Evolutionary conservation across 2,797 vertebrate species (phyloP), one percentile per base, ranked within the genome.

Genomic region (Poeciliopsis infans): DNA sequence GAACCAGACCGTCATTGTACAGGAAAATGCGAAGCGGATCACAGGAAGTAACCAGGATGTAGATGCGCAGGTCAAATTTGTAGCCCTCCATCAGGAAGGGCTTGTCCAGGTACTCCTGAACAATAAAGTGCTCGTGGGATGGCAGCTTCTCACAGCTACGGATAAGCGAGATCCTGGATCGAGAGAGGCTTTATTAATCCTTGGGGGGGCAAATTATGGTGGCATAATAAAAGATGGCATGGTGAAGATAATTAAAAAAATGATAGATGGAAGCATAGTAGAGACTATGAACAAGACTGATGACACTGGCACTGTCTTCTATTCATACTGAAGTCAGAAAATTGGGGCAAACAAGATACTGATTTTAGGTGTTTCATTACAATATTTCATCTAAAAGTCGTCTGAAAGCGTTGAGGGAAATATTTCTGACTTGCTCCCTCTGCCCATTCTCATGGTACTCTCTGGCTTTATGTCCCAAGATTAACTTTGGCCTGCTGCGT

Each of bases 81-180:
- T 98, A 99, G 64, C 98, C 98, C 95, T 99, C 98, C 97, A 99
- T 97, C 80, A 99, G 94, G 86, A 99, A 99, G 46, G 98, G 98
- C 82, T 99, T 99, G 92, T 99, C 98, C 87, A 99, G 96, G 87
- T 99, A 99, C 90, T 99, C 98, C 94, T 99, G 98, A 90, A 99
- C 98, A 64, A 99, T 99, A 86, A 98, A 96, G 94, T 99, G 98
- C 91, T 99, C 98, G 90, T 99, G 97, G 91, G 96, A 96, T 84
- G 97, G 98, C 89, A 99, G 96, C 91, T 98, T 99, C 90, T 99
- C 98, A 83, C 96, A 98, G 93, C 97, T 99, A 91, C 98, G 97
- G 95, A 98, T 97, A 94, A 99, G 95, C 79, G 98, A 99, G 93
- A 99, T 99, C 93, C 98, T 99, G 92, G 81, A 89, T 83, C 89